These are phyloP conservation scores for Orussus abietinus DNA, from an alignment of 1,140 invertebrate species.

Conservation along the genomic window DNA sequence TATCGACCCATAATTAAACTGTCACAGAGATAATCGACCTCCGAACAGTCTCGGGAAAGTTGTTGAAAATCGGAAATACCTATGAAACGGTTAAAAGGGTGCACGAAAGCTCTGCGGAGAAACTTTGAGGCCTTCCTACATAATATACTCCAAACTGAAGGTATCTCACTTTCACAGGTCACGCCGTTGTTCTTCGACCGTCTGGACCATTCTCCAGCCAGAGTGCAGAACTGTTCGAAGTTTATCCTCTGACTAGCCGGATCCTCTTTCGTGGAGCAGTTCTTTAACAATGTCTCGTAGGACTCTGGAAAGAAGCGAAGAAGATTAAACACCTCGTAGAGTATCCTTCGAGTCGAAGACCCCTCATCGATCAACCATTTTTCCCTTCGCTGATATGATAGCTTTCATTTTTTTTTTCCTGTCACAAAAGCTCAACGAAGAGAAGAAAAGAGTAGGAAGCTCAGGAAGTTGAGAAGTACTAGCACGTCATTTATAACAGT, in stretches of 20 bases:
- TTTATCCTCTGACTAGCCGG: conserved; percentile 49
- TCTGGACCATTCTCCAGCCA: conserved; percentile 48
- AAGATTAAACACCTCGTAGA: no score
- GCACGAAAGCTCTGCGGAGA: conserved; percentile 42
- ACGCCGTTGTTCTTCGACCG: conserved; percentile 45
- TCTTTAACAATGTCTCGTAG: conserved; percentile 37
- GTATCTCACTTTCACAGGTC: conserved; percentile 54
- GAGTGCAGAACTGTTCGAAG: conserved; percentile 67
- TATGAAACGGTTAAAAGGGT: conserved; percentile 49
- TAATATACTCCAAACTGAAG: conserved; percentile 50
- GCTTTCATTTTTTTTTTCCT: no score
- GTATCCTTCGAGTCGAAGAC: no score
- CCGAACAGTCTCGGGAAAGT: no score
- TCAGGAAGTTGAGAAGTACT: no score
- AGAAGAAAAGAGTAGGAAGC: no score
- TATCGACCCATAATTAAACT: no score
- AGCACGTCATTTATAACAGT: no score
- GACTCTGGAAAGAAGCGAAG: conserved; percentile 34
- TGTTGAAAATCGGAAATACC: conserved; percentile 41
- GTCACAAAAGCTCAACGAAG: no score
- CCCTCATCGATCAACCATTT: no score
- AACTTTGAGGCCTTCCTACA: conserved; percentile 50
- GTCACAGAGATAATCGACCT: no score
- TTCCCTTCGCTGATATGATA: no score
- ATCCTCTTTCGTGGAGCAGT: conserved; percentile 33